A percentile compares a stretch with the other conserved stretches of the same genome.
phyloP scores from a whole-genome alignment of 2,113 vertebrate species.

The Uropsilus gracilis region DNA sequence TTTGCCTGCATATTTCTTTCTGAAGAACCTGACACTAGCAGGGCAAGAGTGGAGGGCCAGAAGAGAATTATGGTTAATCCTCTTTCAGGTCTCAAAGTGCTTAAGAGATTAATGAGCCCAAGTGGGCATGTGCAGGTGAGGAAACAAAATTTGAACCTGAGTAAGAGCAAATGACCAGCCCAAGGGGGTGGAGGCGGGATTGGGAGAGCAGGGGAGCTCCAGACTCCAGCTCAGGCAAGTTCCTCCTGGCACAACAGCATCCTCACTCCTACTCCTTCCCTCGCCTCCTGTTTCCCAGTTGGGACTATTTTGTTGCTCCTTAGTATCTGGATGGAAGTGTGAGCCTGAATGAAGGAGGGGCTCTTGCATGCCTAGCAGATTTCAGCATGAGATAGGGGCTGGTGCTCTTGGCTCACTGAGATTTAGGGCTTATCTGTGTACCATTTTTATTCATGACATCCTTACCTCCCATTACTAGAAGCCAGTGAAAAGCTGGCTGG shows the following conservation, averaged over 20 bases:
- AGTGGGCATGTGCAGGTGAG: fast-evolving
- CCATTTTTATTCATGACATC: background rate
- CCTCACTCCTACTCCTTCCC: background rate
- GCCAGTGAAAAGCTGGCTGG: background rate
- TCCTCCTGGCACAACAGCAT: background rate
- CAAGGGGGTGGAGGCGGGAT: too few species aligned
- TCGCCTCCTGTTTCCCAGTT: background rate
- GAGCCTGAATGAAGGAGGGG: background rate
- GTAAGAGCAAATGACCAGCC: background rate
- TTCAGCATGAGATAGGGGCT: background rate
- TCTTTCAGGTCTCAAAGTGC: background rate
- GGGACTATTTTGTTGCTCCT: background rate
- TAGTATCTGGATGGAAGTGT: fast-evolving
- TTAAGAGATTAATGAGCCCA: background rate
- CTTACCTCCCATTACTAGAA: background rate
- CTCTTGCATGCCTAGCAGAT: background rate
- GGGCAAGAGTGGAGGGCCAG: background rate
- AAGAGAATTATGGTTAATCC: fast-evolving
- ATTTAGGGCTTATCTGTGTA: background rate
- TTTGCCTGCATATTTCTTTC: background rate
- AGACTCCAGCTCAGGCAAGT: too few species aligned
- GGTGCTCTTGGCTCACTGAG: background rate
- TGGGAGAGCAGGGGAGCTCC: background rate
- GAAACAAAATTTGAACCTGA: background rate
- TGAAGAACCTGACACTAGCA: background rate